Base-by-base conservation (phyloP, 2,888 invertebrate species). In the Hemistola chrysoprasaria region DNA sequence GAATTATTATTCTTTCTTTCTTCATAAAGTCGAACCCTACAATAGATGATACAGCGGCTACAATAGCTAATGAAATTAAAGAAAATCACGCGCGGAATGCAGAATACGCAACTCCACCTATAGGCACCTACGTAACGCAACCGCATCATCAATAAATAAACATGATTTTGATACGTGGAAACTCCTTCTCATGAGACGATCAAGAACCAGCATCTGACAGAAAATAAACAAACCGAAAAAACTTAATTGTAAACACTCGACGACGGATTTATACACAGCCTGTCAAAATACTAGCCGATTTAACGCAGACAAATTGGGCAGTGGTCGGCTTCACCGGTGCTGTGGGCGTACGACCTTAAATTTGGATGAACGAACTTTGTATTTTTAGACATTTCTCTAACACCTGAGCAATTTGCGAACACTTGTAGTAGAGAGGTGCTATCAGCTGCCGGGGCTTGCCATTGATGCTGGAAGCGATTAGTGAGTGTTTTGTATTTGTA, bases 171-270 rank as follows among this genome's bases (percentile, higher is more conserved):
- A n/a, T 22, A 40, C 40, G n/a, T 45, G 36, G 42, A 47, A 42
- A 41, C 35, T 40, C 40, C 33, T 30, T 6, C 16, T 16, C 40
- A 30, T 11, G 36, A 34, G 34, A 40, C 9, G 21, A 21, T 27
- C 31, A 36, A 28, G 32, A 42, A 40, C 29, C 37, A 56, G 36
- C 63, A 60, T 40, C 60, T 65, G 68, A 50, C 16, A 37, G 47
- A 35, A 47, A 73, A 74, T 65, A 78, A 78, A 75, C 65, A 52
- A 47, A 54, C 26, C 9, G 5, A 25, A 11, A 38, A 53, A 59
- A 60, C 63, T 72, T 79, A 67, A 87, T 82, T 50, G 67, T 79
- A 85, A 87, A 87, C 77, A 85, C 43, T 27, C 86, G 85, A 80
- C 59, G 82, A 87, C 59, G 54, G 85, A 84, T 77, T 63, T 71